phyloP scores from a whole-genome alignment of 2,888 invertebrate genomes.

The Oscheius myriophilus region DNA sequence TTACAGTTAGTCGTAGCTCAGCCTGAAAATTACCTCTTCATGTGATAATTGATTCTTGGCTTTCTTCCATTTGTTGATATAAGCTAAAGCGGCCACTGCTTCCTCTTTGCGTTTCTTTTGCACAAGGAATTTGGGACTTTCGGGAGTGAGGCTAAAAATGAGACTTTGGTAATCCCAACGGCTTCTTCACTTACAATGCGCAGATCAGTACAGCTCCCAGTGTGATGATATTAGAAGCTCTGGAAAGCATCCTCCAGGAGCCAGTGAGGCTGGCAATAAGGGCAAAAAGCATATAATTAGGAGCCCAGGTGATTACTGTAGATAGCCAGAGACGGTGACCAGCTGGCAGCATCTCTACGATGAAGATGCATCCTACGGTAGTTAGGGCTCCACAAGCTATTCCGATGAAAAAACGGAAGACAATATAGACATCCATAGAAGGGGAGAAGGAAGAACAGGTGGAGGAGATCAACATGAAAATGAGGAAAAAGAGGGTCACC shows the following conservation, averaged over 20 bases:
- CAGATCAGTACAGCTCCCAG: slow-evolving; percentile 40
- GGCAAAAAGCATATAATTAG: slow-evolving; percentile 55
- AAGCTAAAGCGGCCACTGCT: slow-evolving; percentile 43
- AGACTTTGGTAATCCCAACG: too few relatives aligned
- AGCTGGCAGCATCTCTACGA: slow-evolving; percentile 52
- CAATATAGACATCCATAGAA: slow-evolving; percentile 45
- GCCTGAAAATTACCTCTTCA: too few relatives aligned
- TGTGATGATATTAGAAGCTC: slow-evolving; percentile 44
- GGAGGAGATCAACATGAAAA: slow-evolving; percentile 43
- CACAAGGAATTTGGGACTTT: slow-evolving; percentile 53
- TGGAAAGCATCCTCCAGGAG: slow-evolving; percentile 45
- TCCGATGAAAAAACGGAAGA: slow-evolving; percentile 54
- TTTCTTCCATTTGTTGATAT: slow-evolving; percentile 40
- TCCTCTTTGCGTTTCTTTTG: slow-evolving; percentile 41
- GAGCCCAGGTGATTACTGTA: slow-evolving; percentile 58
- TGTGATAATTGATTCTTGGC: background rate
- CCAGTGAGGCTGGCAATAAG: slow-evolving; percentile 45
- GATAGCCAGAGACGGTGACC: slow-evolving; percentile 53
- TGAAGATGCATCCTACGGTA: slow-evolving; percentile 45
- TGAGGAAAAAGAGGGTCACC: slow-evolving; percentile 43
- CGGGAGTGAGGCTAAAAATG: slow-evolving; percentile 46
- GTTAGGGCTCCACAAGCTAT: slow-evolving; percentile 47
- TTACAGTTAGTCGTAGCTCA: too few relatives aligned
- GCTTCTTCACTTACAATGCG: slow-evolving; percentile 40
- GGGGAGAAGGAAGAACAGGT: slow-evolving; percentile 42